Percentiles rank a stretch among this genome's conserved stretches.
phyloP scores from a whole-genome alignment of 2,797 vertebrate genomes.

The Intellagama lesueurii region DNA sequence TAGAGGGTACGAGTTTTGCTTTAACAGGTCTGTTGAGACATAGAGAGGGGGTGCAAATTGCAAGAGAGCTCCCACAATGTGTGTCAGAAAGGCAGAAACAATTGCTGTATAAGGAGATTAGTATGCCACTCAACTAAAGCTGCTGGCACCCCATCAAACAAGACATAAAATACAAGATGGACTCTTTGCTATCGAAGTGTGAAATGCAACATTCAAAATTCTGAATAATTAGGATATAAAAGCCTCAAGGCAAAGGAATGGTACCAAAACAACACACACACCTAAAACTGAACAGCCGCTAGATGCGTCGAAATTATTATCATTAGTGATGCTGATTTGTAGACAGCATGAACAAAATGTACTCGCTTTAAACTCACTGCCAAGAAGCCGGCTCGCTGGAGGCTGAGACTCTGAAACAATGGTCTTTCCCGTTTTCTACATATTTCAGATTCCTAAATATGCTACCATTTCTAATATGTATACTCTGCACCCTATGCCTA shows the following conservation, averaged over 20 bases:
- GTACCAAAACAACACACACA: background rate
- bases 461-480: background rate
- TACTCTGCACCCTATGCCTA: background rate
- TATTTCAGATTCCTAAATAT: background rate
- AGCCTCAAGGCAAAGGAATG: background rate
- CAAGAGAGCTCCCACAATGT: background rate
- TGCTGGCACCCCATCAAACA: background rate
- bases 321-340: background rate
- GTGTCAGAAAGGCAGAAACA: slow-evolving; percentile 18
- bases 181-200: background rate
- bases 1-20: background rate
- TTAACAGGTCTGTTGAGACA: background rate
- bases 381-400: background rate
- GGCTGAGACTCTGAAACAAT: background rate
- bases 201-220: background rate
- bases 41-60: background rate
- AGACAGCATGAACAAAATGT: background rate
- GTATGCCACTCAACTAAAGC: background rate
- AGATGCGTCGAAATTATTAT: background rate
- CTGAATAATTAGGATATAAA: background rate
- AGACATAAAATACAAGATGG: background rate
- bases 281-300: background rate
- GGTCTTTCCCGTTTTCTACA: background rate
- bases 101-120: slow-evolving; percentile 2
- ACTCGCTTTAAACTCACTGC: background rate